These are phyloP conservation scores for Urocolius indicus DNA, from an alignment of 2,113 vertebrate genomes.

Conservation along the genomic window DNA sequence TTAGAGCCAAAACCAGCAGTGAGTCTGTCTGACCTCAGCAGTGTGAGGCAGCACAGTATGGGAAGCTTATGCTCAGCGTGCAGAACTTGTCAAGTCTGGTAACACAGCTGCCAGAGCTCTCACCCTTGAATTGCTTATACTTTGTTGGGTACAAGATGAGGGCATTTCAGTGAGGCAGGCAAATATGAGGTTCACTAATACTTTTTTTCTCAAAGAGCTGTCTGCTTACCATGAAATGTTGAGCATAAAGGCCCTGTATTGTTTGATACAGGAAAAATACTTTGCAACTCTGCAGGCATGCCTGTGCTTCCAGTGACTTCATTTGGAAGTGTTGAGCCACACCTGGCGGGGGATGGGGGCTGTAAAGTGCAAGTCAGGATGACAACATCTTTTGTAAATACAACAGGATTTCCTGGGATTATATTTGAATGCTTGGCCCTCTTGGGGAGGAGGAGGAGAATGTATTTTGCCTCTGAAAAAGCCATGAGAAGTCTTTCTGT, in stretches of 20 bases:
- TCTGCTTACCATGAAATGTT: not conserved
- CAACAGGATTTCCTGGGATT: constrained; percentile 56
- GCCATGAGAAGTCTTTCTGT: not conserved
- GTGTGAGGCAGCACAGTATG: not conserved
- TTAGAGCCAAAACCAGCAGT: fast-evolving
- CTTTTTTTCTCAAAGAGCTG: not conserved
- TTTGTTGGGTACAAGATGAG: not conserved
- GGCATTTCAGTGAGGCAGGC: fast-evolving
- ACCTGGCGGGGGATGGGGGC: not conserved
- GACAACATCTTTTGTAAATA: constrained; percentile 45
- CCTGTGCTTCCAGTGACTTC: constrained; percentile 1
- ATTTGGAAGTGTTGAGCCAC: not conserved
- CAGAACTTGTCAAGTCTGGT: not conserved
- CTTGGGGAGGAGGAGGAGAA: not conserved
- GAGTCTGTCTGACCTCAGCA: fast-evolving
- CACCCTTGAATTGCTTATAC: not conserved
- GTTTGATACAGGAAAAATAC: not conserved
- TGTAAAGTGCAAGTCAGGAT: not conserved
- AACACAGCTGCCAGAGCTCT: not conserved
- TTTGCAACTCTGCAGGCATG: not conserved
- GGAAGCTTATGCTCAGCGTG: not conserved
- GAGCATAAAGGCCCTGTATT: not conserved
- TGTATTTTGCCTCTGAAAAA: not conserved
- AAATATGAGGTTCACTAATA: not conserved
- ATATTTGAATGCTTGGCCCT: not conserved